Evolutionary conservation across 1,140 invertebrate species (phyloP).

Genomic region (Melitaea cinxia): DNA sequence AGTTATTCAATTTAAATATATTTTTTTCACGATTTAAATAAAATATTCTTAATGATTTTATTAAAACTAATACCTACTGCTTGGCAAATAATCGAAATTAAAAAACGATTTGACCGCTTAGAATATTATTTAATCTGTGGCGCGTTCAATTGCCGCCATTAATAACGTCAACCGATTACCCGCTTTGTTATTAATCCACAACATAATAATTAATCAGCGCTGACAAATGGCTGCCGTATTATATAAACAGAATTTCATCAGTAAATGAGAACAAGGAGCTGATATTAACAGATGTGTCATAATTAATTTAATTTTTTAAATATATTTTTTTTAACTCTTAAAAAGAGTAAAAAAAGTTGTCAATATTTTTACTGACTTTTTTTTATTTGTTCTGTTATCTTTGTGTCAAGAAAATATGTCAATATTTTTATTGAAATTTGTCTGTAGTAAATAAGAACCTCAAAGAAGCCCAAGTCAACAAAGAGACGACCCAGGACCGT

Average conservation of each 20-base stretch:
- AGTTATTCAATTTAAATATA: too few species aligned
- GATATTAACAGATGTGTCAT: constrained; percentile 34
- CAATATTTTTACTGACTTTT: too few species aligned
- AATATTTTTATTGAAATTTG: too few species aligned
- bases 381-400: too few species aligned
- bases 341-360: too few species aligned
- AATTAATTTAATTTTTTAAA: constrained; percentile 11
- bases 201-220: constrained; percentile 50
- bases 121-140: constrained; percentile 30
- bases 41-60: too few species aligned
- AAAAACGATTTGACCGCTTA: constrained; percentile 2
- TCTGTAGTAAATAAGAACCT: too few species aligned
- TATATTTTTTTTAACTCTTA: constrained; percentile 13
- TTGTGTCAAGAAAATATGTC: too few species aligned
- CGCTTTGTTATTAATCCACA: constrained; percentile 48
- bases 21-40: too few species aligned
- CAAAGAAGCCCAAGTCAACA: too few species aligned
- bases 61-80: not conserved
- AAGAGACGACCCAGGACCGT: too few species aligned
- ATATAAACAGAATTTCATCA: constrained; percentile 43
- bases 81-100: not conserved
- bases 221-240: constrained; percentile 38
- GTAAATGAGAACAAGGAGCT: constrained; percentile 43
- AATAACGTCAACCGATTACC: constrained; percentile 34
- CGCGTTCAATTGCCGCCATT: constrained; percentile 30